phyloP scores from a whole-genome alignment of 2,797 vertebrate genomes.

The Ciconia nigra region DNA sequence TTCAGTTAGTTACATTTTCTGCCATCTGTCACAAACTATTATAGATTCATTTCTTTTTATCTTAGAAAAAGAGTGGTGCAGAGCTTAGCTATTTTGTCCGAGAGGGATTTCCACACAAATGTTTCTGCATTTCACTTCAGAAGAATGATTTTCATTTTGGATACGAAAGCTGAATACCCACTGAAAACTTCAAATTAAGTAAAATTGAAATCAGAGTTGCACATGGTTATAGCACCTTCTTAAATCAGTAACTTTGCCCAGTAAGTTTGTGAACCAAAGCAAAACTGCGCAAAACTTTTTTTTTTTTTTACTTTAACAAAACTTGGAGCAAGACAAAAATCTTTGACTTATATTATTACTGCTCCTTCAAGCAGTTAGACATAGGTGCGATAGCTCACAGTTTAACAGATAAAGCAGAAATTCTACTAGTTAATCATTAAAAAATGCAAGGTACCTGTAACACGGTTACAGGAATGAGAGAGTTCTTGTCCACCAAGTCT shows the following conservation, averaged over 20 bases:
- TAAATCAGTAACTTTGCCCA: background rate
- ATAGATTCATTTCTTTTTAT: slow-evolving; percentile 56
- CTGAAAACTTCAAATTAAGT: background rate
- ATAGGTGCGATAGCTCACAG: background rate
- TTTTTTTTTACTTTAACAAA: background rate
- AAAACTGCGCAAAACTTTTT: background rate
- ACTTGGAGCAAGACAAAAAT: background rate
- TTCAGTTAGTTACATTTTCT: slow-evolving; percentile 72
- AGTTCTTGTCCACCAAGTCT: background rate
- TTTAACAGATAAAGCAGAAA: background rate
- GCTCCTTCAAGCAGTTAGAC: background rate
- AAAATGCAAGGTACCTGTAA: background rate
- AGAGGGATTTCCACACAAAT: slow-evolving; percentile 65
- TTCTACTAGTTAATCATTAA: background rate
- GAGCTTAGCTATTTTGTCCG: slow-evolving; percentile 42
- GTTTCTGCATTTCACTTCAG: slow-evolving; percentile 33
- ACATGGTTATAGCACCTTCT: background rate
- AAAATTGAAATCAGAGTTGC: background rate
- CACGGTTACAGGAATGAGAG: background rate
- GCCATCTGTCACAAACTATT: slow-evolving; percentile 62
- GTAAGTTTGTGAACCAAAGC: background rate
- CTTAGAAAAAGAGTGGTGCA: slow-evolving; percentile 20
- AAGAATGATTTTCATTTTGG: background rate
- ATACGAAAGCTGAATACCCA: slow-evolving; percentile 15
- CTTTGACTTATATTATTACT: background rate